Evolutionary conservation across 2,113 vertebrate genomes (phyloP).

Genomic region (Phrynosoma platyrhinos): DNA sequence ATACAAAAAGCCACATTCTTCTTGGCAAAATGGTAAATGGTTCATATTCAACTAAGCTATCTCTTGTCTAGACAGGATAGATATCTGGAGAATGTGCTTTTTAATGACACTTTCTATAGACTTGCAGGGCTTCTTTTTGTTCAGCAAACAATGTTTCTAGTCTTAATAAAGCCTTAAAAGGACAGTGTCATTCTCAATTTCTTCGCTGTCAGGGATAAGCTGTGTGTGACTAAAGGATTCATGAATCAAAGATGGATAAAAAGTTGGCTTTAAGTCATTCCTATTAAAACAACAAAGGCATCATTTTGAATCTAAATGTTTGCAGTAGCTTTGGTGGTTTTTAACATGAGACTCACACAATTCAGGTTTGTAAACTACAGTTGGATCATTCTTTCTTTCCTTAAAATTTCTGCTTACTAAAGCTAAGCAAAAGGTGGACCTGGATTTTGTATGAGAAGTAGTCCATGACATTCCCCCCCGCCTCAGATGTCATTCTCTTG

Average conservation of each 20-base stretch:
- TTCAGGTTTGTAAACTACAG: neutral
- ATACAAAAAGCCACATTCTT: neutral
- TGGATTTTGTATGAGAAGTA: too few relatives aligned
- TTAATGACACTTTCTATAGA: neutral
- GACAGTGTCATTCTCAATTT: neutral
- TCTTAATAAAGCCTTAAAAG: conserved; percentile 10
- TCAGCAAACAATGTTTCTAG: neutral
- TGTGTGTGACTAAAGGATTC: neutral
- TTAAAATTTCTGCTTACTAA: neutral
- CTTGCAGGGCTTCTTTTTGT: neutral
- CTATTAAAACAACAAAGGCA: neutral
- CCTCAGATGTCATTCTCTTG: too few relatives aligned
- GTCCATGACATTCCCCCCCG: too few relatives aligned
- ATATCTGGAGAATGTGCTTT: neutral
- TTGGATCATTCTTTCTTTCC: neutral
- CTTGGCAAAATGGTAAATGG: neutral
- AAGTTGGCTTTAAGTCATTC: neutral
- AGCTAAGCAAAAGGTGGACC: too few relatives aligned
- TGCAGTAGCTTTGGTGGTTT: neutral
- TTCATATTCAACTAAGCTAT: neutral
- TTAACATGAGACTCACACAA: neutral
- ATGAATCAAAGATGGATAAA: neutral
- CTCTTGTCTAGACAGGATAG: neutral
- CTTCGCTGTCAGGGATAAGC: neutral
- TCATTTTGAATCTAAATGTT: neutral